Percentiles rank a stretch among this genome's conserved stretches.
Evolutionary conservation across 2,888 invertebrate genomes (phyloP).

Genomic region (Dryadula phaetusa): DNA sequence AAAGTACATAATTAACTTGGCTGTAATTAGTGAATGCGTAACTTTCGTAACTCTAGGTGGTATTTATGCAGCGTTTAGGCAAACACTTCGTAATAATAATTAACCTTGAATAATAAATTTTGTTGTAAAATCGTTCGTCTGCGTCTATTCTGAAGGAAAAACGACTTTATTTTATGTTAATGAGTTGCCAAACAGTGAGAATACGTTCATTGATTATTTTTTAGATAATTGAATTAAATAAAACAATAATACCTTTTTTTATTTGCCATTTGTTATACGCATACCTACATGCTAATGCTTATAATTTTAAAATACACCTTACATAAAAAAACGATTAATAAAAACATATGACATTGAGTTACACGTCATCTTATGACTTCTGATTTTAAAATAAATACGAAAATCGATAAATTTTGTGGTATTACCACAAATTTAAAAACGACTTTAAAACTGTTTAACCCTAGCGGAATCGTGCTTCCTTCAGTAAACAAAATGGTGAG

Average conservation of each 20-base stretch:
- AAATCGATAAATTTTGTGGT: neutral
- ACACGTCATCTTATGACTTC: no score
- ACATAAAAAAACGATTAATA: no score
- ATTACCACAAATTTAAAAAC: neutral
- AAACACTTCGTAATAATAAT: conserved; percentile 11
- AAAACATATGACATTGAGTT: no score
- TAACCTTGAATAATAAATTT: conserved; percentile 19
- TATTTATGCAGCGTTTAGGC: conserved; percentile 2
- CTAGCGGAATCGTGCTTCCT: conserved; percentile 8
- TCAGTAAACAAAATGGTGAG: conserved; percentile 1
- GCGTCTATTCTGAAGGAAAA: neutral
- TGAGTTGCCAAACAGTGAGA: neutral
- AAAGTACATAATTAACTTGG: conserved; percentile 17
- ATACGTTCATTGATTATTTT: neutral
- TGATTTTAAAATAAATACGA: neutral
- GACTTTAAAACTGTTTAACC: neutral
- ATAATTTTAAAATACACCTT: no score
- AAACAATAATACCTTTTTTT: neutral
- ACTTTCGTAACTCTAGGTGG: conserved; percentile 7
- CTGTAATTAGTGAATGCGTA: conserved; percentile 14
- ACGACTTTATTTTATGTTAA: neutral
- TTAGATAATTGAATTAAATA: neutral
- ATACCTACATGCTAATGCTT: no score
- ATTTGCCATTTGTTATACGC: no score
- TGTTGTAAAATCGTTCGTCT: neutral